Evolutionary conservation across 2,888 invertebrate species (phyloP).

Genomic region (Onchidella celtica): DNA sequence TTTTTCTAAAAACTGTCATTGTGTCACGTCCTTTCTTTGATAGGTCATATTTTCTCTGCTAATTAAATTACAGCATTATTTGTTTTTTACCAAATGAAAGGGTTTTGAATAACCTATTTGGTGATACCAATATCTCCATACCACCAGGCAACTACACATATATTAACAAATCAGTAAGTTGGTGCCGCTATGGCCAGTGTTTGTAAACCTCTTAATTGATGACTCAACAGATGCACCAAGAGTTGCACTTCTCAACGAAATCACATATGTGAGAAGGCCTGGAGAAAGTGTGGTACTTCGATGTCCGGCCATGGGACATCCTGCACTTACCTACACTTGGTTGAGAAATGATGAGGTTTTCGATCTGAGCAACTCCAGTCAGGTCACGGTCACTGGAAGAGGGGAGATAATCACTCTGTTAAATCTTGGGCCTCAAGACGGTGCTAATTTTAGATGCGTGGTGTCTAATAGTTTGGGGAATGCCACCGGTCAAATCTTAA

Average conservation of each 20-base stretch:
- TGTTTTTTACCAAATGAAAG: no score
- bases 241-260: not conserved
- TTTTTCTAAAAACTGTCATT: no score
- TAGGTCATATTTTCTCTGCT: no score
- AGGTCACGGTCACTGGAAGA: not conserved
- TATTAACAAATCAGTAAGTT: no score
- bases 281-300: not conserved
- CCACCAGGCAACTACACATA: no score
- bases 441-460: not conserved
- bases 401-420: not conserved
- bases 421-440: not conserved
- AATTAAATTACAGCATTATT: no score
- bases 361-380: not conserved
- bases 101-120: no score
- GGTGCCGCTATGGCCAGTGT: no score
- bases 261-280: not conserved
- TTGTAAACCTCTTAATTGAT: no score
- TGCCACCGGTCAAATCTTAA: not conserved
- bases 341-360: not conserved
- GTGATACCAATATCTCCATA: no score
- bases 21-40: no score
- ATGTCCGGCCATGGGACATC: not conserved
- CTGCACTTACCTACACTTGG: not conserved
- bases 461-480: not conserved
- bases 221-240: not conserved